A percentile compares a stretch with the other conserved stretches of the same genome.
These are phyloP conservation scores for Drosophila insularis DNA, from an alignment of 1,140 invertebrate species.

Conservation along the genomic window DNA sequence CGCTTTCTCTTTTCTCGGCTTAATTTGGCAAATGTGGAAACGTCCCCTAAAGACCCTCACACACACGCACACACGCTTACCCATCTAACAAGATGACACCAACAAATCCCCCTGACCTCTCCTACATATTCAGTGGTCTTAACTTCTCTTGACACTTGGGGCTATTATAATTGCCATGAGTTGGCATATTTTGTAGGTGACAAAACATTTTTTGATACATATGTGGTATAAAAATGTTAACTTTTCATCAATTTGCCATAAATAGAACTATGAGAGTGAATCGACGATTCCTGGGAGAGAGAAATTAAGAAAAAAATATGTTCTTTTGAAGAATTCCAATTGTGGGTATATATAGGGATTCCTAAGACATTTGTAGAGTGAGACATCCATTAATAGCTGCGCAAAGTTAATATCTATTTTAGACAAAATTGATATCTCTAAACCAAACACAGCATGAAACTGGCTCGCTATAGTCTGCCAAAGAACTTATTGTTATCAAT, in stretches of 20 bases:
- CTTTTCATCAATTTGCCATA: slow-evolving; percentile 6
- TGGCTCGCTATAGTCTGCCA: too few relatives aligned
- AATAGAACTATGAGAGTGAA: neutral
- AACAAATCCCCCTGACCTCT: neutral
- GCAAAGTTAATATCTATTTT: too few relatives aligned
- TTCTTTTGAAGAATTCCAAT: too few relatives aligned
- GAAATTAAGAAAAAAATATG: too few relatives aligned
- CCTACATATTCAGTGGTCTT: slow-evolving; percentile 3
- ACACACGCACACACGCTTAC: slow-evolving; percentile 6
- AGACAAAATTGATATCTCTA: too few relatives aligned
- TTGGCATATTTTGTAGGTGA: slow-evolving; percentile 24
- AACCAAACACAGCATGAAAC: too few relatives aligned
- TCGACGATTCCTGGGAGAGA: neutral
- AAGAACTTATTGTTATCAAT: too few relatives aligned
- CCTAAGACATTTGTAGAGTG: too few relatives aligned
- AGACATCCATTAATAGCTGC: too few relatives aligned
- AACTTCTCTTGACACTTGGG: slow-evolving; percentile 27
- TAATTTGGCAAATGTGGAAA: slow-evolving; percentile 68
- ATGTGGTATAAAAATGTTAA: neutral
- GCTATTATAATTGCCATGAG: slow-evolving; percentile 47
- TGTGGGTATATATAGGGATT: too few relatives aligned
- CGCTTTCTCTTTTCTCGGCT: slow-evolving; percentile 34
- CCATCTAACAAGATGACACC: neutral
- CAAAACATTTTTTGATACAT: slow-evolving; percentile 1
- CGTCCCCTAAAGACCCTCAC: slow-evolving; percentile 19